Base-by-base conservation (phyloP, 2,797 vertebrate species). In the Bradypodion ventrale region DNA sequence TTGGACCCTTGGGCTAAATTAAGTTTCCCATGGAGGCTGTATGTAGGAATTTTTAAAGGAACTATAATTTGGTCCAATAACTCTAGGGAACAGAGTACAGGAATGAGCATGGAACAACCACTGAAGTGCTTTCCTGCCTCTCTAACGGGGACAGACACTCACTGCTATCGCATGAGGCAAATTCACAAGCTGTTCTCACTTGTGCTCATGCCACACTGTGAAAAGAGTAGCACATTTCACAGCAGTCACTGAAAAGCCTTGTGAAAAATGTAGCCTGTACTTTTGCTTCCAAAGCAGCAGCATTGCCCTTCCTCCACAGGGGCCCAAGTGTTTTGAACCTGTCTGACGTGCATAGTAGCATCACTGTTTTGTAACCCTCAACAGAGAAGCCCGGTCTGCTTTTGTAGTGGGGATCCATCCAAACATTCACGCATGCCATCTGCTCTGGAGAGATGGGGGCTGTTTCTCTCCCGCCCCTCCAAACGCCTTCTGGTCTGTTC, bases 401-500 rank as follows among this genome's bases (percentile, higher is more conserved):
- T 75, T 44, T 72, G 42, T 2, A 2, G 13, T 13, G 73, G 27
- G 35, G 59, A 4, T 77, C 21, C 66, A 84, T 87, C 83, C 85
- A 42, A 84, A 66, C 63, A n/a, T 1, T 40, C 77, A 59, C 15
- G 46, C 56, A 66, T 12, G 1, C 80, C 87, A 78, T 84, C 88
- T 90, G 89, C 80, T 87, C 75, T 2, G 7, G 69, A 8, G 44
- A 0, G 0, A 46, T 70, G 69, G 3, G 66, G 29, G 21, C 75
- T 78, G 68, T 62, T 72, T 76, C 44, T 76, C 66, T 75, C 77
- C 25, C 0, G 66, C 4, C 0, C 77, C 46, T 84, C 68, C 80
- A 42, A 29, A 29, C 81, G 73, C 73, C 75, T 82, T 68, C 59
- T 66, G 69, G 63, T 84, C 86, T 84, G 76, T 80, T 10, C 74